Base-by-base conservation (phyloP, 2,797 vertebrate species). In the Lycodopsis pacificus region DNA sequence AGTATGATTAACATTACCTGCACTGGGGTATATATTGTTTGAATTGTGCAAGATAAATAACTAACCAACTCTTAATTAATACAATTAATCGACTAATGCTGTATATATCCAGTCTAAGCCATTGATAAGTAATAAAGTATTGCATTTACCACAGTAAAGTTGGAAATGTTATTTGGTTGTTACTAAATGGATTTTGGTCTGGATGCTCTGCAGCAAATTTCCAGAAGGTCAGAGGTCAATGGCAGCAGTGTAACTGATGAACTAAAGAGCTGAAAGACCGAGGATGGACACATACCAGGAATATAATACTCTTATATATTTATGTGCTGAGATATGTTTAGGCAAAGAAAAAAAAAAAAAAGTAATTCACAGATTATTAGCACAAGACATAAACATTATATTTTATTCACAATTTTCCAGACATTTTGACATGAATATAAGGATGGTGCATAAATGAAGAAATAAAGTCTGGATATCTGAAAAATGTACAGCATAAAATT, bases 321-420 rank as follows among this genome's bases (percentile, higher is more conserved):
- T 30, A 30, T 34, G 51, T 44, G 17, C 57, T 53, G 1, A 34
- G 2, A 48, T 19, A 25, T 34, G 9, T 48, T 49, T 9, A 38
- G 1, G 7, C 22, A 46, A 56, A 0, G 5, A 48, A 56, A 22
- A 5, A 14, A n/a, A 25, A 61, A 20, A 3, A 14, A 25, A 20
- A 15, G n/a, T n/a, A n/a, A 22, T 48, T 5, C 4, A 7, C 7
- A 65, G 7, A 80, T 38, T 17, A 56, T 2, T 64, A 46, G 17
- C 46, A 53, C 71, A 73, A 34, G 10, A 0, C 1, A 44, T 86
- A 84, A 48, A 86, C 38, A 76, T 59, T 68, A 13, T 40, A 61
- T 83, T 91, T 90, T 87, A 92, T 91, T 85, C 22, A 81, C 77
- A 73, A 66, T 46, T 79, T 81, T 34, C 17, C 13, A 69, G 13